Conservation (phyloP, 2,797 vertebrate species). For the Poeciliopsis infans region DNA sequence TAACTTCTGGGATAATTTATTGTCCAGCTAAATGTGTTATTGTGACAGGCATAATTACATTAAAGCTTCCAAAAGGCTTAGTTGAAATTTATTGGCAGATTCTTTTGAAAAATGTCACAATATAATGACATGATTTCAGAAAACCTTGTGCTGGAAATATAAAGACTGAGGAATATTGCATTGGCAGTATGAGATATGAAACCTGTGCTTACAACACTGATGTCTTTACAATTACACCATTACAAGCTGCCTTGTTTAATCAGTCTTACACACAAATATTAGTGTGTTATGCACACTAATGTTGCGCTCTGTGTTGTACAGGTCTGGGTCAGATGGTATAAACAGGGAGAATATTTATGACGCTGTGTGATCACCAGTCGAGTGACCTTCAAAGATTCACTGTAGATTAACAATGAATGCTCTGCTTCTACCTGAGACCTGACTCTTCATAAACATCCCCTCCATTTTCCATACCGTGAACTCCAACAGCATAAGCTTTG, state of each 20-base stretch:
- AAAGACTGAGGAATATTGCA: not conserved
- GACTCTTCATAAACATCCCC: conserved; percentile 23
- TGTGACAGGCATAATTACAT: not conserved
- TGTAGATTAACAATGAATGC: conserved; percentile 18
- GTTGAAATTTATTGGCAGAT: not conserved
- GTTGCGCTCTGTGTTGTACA: not conserved
- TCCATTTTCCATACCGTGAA: not conserved
- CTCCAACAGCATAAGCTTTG: not conserved
- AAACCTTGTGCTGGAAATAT: not conserved
- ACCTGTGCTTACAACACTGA: not conserved
- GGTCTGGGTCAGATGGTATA: not conserved
- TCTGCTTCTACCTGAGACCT: not conserved
- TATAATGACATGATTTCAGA: not conserved
- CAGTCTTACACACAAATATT: not conserved
- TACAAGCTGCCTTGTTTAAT: not conserved
- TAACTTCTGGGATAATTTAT: too few species aligned
- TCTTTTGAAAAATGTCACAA: not conserved
- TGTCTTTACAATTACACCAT: not conserved
- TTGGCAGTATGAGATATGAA: not conserved
- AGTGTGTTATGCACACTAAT: not conserved
- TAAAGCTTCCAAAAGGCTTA: not conserved
- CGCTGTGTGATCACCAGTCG: not conserved
- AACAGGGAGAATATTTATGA: not conserved
- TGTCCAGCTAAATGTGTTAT: too few species aligned
- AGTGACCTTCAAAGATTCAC: not conserved